Conservation (phyloP, 2,113 vertebrate species). For the Catharus fuscescens region DNA sequence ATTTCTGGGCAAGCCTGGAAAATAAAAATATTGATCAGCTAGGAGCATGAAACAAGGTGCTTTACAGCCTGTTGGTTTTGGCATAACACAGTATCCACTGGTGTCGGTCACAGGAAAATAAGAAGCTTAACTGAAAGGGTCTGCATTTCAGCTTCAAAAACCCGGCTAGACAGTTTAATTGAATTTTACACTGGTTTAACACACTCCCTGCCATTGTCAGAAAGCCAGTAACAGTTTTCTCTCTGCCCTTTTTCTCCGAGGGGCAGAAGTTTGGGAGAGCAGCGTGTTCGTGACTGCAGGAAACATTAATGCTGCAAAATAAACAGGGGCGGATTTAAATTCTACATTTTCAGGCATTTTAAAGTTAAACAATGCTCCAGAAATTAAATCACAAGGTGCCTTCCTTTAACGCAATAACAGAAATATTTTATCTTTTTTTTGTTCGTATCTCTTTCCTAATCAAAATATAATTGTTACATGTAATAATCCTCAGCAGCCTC, state of each 20-base stretch:
- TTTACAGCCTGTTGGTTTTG: conserved; percentile 90
- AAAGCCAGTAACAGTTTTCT: conserved; percentile 81
- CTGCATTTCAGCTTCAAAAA: conserved; percentile 89
- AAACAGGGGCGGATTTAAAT: conserved; percentile 46
- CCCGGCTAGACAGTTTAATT: conserved; percentile 88
- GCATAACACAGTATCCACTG: conserved; percentile 85
- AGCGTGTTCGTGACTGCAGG: conserved; percentile 36
- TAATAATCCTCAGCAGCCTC: conserved; percentile 23
- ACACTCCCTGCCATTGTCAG: conserved; percentile 83
- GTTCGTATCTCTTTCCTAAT: conserved; percentile 23
- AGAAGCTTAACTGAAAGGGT: conserved; percentile 88
- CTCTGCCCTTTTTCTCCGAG: conserved; percentile 69
- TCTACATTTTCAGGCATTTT: conserved; percentile 26
- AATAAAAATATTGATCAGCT: conserved; percentile 88
- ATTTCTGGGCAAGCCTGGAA: conserved; percentile 96
- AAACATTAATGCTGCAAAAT: conserved; percentile 55
- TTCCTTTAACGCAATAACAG: not conserved
- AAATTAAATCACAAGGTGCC: conserved; percentile 36
- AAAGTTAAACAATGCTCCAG: not conserved
- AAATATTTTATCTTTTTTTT: conserved; percentile 15
- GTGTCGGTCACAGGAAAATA: conserved; percentile 87
- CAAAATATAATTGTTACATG: conserved; percentile 60
- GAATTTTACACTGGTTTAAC: conserved; percentile 90
- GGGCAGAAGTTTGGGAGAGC: conserved; percentile 74
- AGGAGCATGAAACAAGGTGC: conserved; percentile 88